A percentile compares a stretch with the other conserved stretches of the same genome.
phyloP scores from a whole-genome alignment of 2,113 vertebrate species.

The Phalacrocorax aristotelis region DNA sequence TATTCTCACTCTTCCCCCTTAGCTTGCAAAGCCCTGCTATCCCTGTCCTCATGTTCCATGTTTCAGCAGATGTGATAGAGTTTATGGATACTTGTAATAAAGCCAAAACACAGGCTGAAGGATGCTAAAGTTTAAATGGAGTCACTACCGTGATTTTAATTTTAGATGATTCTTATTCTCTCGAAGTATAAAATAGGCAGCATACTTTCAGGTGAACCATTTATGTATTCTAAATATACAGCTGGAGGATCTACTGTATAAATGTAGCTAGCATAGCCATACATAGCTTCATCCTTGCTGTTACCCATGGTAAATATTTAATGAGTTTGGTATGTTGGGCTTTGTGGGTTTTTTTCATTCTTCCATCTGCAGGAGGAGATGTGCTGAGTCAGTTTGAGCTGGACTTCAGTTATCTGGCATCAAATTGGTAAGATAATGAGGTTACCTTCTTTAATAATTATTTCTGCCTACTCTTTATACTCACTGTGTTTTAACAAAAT shows the following conservation, averaged over 20 bases:
- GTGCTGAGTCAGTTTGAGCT: conserved; percentile 80
- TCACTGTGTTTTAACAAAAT: neutral
- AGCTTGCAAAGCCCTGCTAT: neutral
- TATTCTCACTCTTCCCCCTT: neutral
- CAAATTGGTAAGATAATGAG: conserved; percentile 70
- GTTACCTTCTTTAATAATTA: neutral
- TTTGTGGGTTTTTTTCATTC: neutral
- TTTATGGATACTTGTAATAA: neutral
- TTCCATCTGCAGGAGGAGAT: conserved; percentile 73
- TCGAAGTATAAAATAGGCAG: neutral
- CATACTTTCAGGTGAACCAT: neutral
- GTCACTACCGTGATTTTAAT: neutral
- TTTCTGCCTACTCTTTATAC: neutral
- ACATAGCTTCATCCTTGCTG: neutral
- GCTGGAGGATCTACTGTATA: neutral
- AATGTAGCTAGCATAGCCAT: neutral
- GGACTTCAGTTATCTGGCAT: conserved; percentile 75
- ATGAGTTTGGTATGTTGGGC: neutral
- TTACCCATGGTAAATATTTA: neutral
- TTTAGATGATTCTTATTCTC: neutral
- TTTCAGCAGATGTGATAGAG: neutral
- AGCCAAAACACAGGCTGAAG: neutral
- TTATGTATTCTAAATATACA: neutral
- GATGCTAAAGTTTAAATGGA: neutral
- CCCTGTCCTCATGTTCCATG: neutral